Evolutionary conservation across 2,888 invertebrate genomes (phyloP).

Genomic region (Herminia tarsipennalis): DNA sequence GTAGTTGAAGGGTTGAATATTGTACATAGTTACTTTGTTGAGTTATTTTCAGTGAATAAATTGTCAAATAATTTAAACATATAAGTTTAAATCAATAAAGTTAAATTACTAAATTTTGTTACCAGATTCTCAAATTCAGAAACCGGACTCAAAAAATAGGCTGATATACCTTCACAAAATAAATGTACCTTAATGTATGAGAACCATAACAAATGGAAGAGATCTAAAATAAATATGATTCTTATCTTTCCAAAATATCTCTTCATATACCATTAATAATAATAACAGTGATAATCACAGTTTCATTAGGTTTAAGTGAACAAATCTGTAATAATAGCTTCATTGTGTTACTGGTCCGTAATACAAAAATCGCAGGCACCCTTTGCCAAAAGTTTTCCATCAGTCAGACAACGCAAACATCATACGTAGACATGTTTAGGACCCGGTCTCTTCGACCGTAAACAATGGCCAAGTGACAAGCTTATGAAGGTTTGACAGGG

Average conservation of each 20-base stretch:
- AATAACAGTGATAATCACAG: conserved; percentile 17
- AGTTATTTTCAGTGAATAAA: neutral
- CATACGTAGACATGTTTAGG: conserved; percentile 63
- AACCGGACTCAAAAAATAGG: no score
- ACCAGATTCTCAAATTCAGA: no score
- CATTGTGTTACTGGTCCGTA: conserved; percentile 31
- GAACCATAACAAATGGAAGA: no score
- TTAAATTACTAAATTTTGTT: no score
- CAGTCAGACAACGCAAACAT: conserved; percentile 65
- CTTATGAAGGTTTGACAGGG: no score
- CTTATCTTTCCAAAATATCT: neutral
- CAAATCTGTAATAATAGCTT: conserved; percentile 36
- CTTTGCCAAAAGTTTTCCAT: conserved; percentile 72
- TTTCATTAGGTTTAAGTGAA: conserved; percentile 36
- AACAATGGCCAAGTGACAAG: conserved; percentile 44
- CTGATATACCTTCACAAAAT: no score
- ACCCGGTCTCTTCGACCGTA: conserved; percentile 50
- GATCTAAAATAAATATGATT: no score
- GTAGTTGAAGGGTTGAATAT: conserved; percentile 29
- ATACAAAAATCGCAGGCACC: conserved; percentile 45
- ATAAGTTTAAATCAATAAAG: no score
- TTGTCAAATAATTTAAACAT: no score
- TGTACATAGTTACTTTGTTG: neutral
- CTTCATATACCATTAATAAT: conserved; percentile 3
- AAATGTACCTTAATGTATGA: no score